A percentile compares a stretch with the other conserved stretches of the same genome.
phyloP scores from a whole-genome alignment of 1,140 invertebrate genomes.

The Achroia grisella region DNA sequence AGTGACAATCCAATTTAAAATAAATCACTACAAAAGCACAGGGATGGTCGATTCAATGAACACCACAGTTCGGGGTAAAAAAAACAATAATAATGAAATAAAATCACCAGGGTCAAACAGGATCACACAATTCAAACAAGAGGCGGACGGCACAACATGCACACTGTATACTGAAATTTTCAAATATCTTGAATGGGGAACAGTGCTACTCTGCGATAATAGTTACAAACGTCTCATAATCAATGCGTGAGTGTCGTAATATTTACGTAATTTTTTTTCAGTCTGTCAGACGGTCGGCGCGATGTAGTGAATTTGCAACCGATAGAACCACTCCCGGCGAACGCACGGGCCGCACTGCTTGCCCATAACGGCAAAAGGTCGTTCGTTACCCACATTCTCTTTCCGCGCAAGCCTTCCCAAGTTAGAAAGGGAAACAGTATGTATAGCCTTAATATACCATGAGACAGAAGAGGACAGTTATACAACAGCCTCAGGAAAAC shows the following conservation, averaged over 20 bases:
- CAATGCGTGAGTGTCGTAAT: conserved; percentile 64
- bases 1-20: conserved; percentile 62
- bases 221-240: conserved; percentile 54
- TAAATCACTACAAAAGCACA: conserved; percentile 57
- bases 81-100: conserved; percentile 55
- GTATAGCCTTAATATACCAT: conserved; percentile 15
- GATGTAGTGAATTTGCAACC: conserved; percentile 30
- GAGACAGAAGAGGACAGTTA: conserved; percentile 28
- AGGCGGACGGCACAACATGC: conserved; percentile 33
- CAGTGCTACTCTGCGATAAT: conserved; percentile 23
- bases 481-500: conserved; percentile 58
- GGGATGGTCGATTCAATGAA: conserved; percentile 25
- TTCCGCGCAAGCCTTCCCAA: conserved; percentile 69
- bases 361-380: conserved; percentile 67
- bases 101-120: conserved; percentile 61
- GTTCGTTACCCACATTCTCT: conserved; percentile 72
- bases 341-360: conserved; percentile 66
- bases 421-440: conserved; percentile 40
- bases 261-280: conserved; percentile 71
- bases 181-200: conserved; percentile 14
- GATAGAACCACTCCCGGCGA: conserved; percentile 50
- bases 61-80: conserved; percentile 45
- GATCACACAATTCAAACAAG: conserved; percentile 52
- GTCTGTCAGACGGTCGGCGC: conserved; percentile 44
- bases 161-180: conserved; percentile 21